A percentile compares a stretch with the other conserved stretches of the same genome.
phyloP scores from a whole-genome alignment of 2,888 invertebrate genomes.

The Siphonodentalium dalli region DNA sequence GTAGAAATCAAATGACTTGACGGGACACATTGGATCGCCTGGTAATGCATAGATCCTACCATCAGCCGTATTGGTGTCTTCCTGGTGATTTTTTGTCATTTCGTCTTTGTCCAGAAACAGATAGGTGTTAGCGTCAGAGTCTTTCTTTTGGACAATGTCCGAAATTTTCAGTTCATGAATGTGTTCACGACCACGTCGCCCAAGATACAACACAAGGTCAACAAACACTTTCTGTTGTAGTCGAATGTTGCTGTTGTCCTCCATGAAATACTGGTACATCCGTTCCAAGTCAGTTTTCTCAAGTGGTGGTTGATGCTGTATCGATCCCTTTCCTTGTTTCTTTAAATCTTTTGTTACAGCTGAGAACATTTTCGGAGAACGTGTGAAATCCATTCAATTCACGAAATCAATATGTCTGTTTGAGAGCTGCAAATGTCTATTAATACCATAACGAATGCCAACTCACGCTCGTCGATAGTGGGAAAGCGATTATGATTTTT shows the following conservation, averaged over 20 bases:
- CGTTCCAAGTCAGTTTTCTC: conserved; percentile 3
- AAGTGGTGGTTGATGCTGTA: conserved; percentile 13
- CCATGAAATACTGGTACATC: conserved; percentile 11
- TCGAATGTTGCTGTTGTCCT: not conserved
- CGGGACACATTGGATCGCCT: conserved; percentile 3
- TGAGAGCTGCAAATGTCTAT: too few relatives aligned
- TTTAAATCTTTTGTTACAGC: not conserved
- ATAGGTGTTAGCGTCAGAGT: not conserved
- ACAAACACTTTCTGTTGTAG: conserved; percentile 15
- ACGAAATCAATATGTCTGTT: too few relatives aligned
- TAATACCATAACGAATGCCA: too few relatives aligned
- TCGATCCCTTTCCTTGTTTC: not conserved
- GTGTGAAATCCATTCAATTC: not conserved
- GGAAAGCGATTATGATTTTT: too few relatives aligned
- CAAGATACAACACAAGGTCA: conserved; percentile 5
- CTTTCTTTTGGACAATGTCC: not conserved
- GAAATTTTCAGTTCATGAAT: not conserved
- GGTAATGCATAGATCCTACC: conserved; percentile 6
- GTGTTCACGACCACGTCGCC: conserved; percentile 6
- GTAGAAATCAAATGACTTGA: conserved; percentile 1
- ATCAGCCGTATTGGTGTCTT: conserved; percentile 1
- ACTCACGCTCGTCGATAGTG: too few relatives aligned
- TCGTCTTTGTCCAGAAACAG: conserved; percentile 5
- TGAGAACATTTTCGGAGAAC: not conserved
- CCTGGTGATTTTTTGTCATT: conserved; percentile 6